Conservation (phyloP, 2,797 vertebrate species). For the Onychomys torridus region DNA sequence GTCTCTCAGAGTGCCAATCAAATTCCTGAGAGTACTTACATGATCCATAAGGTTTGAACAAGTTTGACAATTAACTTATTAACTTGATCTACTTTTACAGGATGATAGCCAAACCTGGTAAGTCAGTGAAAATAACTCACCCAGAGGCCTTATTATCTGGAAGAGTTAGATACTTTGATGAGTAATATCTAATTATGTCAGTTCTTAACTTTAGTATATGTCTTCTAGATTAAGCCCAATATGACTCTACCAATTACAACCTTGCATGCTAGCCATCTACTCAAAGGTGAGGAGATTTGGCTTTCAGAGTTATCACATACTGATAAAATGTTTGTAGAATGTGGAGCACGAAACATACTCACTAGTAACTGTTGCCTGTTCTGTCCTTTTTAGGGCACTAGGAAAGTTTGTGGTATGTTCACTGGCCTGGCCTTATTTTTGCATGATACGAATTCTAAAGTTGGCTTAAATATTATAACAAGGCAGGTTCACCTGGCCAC, state of each 20-base stretch:
- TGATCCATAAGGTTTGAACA: constrained; percentile 52
- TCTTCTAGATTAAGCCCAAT: constrained; percentile 52
- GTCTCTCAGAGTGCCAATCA: constrained; percentile 63
- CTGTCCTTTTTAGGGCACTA: neutral
- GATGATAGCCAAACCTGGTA: constrained; percentile 43
- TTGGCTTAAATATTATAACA: neutral
- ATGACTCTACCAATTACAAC: constrained; percentile 6
- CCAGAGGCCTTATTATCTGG: constrained; percentile 67
- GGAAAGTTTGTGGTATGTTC: neutral
- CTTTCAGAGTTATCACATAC: constrained; percentile 41
- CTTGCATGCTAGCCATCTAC: neutral
- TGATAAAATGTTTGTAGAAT: constrained; percentile 29
- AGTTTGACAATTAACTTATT: constrained; percentile 72
- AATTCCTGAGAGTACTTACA: constrained; percentile 33
- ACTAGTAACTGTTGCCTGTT: neutral
- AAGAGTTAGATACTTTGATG: constrained; percentile 67
- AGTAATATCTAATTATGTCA: constrained; percentile 64
- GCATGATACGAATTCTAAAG: neutral
- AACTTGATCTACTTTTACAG: constrained; percentile 74
- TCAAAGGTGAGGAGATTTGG: neutral
- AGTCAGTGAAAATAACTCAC: constrained; percentile 69
- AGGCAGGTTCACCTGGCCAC: neutral
- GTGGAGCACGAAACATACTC: neutral
- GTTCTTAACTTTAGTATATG: constrained; percentile 43
- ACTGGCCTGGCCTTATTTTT: neutral